Evolutionary conservation across 2,888 invertebrate genomes (phyloP).

Genomic region (Cryptops parisi): DNA sequence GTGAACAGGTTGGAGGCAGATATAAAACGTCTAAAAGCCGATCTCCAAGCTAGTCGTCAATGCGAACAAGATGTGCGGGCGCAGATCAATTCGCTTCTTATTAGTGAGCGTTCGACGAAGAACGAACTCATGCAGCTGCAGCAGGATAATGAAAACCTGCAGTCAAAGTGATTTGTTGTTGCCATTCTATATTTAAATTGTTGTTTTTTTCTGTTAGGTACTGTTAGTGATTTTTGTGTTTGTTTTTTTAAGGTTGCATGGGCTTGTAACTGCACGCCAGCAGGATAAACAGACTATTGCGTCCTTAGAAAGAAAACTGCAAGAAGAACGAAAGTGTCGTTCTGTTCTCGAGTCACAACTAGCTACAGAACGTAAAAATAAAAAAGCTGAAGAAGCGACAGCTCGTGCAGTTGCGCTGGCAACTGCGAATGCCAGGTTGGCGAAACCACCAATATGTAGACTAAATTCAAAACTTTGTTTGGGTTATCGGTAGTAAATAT

Average conservation of each 20-base stretch:
- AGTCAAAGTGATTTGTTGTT: constrained; percentile 50
- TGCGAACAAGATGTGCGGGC: constrained; percentile 55
- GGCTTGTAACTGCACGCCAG: constrained; percentile 53
- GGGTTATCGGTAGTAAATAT: too few species aligned
- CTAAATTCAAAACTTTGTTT: too few species aligned
- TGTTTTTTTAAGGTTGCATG: constrained; percentile 45
- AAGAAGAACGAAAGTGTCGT: constrained; percentile 69
- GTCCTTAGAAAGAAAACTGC: constrained; percentile 59
- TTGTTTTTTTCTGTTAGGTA: neutral
- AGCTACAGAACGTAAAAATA: constrained; percentile 53
- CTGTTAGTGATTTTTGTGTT: neutral
- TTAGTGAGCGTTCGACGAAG: constrained; percentile 49
- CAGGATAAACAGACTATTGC: constrained; percentile 62
- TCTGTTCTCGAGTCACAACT: constrained; percentile 56
- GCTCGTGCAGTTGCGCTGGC: constrained; percentile 31
- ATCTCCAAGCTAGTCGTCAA: constrained; percentile 55
- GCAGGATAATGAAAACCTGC: constrained; percentile 74
- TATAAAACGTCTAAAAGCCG: constrained; percentile 53
- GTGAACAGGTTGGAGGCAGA: constrained; percentile 53
- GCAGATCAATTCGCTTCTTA: constrained; percentile 45
- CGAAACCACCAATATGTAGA: neutral
- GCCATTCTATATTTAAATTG: neutral
- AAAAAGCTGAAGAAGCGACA: constrained; percentile 44
- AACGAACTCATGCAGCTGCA: constrained; percentile 62
- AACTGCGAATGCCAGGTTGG: constrained; percentile 21